Conservation (phyloP, 1,140 invertebrate species). For the Theocolax elegans region DNA sequence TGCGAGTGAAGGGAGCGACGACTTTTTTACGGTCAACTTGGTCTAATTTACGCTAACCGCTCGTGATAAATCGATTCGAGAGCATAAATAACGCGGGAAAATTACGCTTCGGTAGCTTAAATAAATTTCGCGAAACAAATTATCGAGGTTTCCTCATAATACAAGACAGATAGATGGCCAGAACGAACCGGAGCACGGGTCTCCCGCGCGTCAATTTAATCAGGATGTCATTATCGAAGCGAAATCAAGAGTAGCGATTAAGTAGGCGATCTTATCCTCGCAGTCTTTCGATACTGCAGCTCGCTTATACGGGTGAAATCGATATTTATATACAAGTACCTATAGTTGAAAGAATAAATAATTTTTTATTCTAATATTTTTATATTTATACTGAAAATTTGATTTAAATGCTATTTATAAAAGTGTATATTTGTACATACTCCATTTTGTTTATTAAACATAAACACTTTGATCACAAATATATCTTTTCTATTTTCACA, state of each 20-base stretch:
- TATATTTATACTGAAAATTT: no score
- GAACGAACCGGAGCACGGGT: background rate
- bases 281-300: no score
- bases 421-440: no score
- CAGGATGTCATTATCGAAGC: slow-evolving; percentile 20
- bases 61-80: background rate
- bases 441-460: no score
- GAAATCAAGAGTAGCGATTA: slow-evolving; percentile 20
- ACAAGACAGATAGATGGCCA: background rate
- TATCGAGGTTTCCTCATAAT: slow-evolving; percentile 20
- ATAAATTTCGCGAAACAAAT: slow-evolving; percentile 24
- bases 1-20: no score
- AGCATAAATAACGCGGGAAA: background rate
- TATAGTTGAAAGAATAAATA: no score
- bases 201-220: slow-evolving; percentile 26
- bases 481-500: no score
- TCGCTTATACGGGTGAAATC: no score
- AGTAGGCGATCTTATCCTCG: background rate
- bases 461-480: no score
- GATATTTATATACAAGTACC: no score
- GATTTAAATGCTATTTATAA: no score
- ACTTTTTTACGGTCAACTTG: background rate
- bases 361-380: no score
- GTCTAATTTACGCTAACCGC: background rate
- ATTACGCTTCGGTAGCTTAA: background rate